Evolutionary conservation across 2,797 vertebrate genomes (phyloP), one percentile per base, ranked within the genome.

Genomic region (Semotilus atromaculatus): DNA sequence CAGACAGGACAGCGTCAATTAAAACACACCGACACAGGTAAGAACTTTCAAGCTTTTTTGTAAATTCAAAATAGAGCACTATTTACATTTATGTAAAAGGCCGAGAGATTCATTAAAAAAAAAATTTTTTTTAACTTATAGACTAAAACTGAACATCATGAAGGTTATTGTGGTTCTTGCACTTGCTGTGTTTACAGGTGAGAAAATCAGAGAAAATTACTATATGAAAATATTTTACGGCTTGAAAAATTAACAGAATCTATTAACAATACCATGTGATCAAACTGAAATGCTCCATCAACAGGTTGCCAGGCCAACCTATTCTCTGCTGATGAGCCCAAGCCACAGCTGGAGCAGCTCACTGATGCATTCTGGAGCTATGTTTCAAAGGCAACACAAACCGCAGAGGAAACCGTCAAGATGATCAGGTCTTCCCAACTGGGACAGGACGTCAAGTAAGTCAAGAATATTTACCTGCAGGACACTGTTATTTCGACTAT

Each of bases 291-390:
- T 70, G 16, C 4, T 82, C 29, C 7, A 74, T 48, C 13, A n/a
- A 68, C 83, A 96, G 96, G 94, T 75, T 95, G 94, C 87, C 88
- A 95, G 29, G 96, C 93, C 89, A 94, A 94, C 85, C 62, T 95
- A 8, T 92, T 95, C 68, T 93, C 93, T 80, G 94, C 89, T 55
- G 95, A 97, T 86, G 92, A 92, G n/a, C 93, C 94, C 19, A 95
- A 93, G 74, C 92, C 94, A 74, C 93, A 93, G 86, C 89, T 96
- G 81, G 96, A 96, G 74, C 92, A 94, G 62, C 66, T 96, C 79
- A 95, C 88, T 3, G 94, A 95, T 90, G 94, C 93, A 29, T 96
- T 96, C 90, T 96, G 95, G 95, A 93, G 95, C 62, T 96, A 96
- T 48, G 89, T 96, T 26, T 90, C 90, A 67, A 94, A 94, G 68